Base-by-base conservation (phyloP, 2,888 invertebrate genomes). In the Cataglyphis albicans region DNA sequence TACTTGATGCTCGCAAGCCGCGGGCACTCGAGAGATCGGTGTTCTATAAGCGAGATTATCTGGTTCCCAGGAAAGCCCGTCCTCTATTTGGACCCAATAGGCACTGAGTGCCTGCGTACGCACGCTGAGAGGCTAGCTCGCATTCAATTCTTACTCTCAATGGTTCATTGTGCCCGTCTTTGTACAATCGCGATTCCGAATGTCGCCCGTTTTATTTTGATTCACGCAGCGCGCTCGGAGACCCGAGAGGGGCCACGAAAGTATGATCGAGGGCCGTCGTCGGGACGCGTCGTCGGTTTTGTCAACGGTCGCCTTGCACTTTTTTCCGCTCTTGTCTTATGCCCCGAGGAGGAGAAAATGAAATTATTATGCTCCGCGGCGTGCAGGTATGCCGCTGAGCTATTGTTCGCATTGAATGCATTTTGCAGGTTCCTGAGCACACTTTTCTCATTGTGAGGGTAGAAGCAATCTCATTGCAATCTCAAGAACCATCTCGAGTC, bases 151-250 rank as follows among this genome's bases (percentile, higher is more conserved):
- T 86, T 86, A 75, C 73, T 75, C 86, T 92, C 89, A 92, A 92
- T 90, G 85, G 88, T 83, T 90, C 91, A 92, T 93, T 93, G 93
- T 93, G 91, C 90, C 81, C 84, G 88, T 70, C 89, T 92, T 93
- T 93, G 91, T 93, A 84, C 88, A 86, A 88, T 90, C 91, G 89
- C 90, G 87, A 90, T 90, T 91, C 88, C 89, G 87, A 89, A 89
- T 88, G 92, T 88, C 87, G 86, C 82, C 76, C 81, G 83, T 75
- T 84, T 81, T 81, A 82, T 74, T 86, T 84, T 76, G 83, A 88
- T 86, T 86, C 88, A 67, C 70, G 74, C 61, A 73, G 67, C 57
- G 75, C 85, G 81, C 84, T 48, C 29, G 63, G 55, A 55, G 70
- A 82, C 25, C 35, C 64, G 52, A 35, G 59, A 80, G 67, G 64